These are phyloP conservation scores for Coranthus polyacanthus DNA, from an alignment of 2,797 vertebrate species.

Conservation along the genomic window DNA sequence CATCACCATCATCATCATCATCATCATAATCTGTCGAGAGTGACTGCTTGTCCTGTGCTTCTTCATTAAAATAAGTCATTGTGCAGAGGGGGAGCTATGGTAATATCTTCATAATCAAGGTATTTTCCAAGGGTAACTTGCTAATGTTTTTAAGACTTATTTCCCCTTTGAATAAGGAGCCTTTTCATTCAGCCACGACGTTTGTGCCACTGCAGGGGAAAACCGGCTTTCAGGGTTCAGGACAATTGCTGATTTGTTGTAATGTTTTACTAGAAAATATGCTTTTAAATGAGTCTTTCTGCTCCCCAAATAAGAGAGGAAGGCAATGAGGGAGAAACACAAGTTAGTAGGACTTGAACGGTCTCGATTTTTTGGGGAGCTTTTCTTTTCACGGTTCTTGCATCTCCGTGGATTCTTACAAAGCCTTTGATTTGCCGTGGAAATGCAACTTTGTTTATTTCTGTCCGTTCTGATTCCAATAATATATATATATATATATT, in stretches of 20 bases:
- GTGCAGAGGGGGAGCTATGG: slow-evolving; percentile 64
- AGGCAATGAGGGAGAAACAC: slow-evolving; percentile 7
- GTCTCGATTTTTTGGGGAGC: neutral
- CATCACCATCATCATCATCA: slow-evolving; percentile 58
- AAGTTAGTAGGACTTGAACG: neutral
- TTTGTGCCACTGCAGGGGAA: slow-evolving; percentile 88
- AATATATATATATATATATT: no score
- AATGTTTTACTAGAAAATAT: slow-evolving; percentile 84
- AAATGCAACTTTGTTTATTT: slow-evolving; percentile 25
- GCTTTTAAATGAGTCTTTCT: slow-evolving; percentile 70
- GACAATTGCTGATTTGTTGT: slow-evolving; percentile 93
- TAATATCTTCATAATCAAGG: slow-evolving; percentile 82
- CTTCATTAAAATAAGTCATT: slow-evolving; percentile 76
- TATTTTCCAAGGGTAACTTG: slow-evolving; percentile 77
- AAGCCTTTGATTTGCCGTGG: slow-evolving; percentile 15
- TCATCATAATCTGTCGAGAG: slow-evolving; percentile 37
- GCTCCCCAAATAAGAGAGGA: slow-evolving; percentile 42
- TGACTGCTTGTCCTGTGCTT: slow-evolving; percentile 63
- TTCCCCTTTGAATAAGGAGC: slow-evolving; percentile 80
- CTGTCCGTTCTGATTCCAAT: slow-evolving; percentile 37
- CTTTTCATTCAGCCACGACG: slow-evolving; percentile 83
- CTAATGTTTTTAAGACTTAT: slow-evolving; percentile 85
- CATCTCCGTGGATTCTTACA: neutral
- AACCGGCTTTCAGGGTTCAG: slow-evolving; percentile 74
- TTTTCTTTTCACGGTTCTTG: slow-evolving; percentile 6